phyloP scores from a whole-genome alignment of 2,797 vertebrate species.

The Hypotaenidia philippensis region DNA sequence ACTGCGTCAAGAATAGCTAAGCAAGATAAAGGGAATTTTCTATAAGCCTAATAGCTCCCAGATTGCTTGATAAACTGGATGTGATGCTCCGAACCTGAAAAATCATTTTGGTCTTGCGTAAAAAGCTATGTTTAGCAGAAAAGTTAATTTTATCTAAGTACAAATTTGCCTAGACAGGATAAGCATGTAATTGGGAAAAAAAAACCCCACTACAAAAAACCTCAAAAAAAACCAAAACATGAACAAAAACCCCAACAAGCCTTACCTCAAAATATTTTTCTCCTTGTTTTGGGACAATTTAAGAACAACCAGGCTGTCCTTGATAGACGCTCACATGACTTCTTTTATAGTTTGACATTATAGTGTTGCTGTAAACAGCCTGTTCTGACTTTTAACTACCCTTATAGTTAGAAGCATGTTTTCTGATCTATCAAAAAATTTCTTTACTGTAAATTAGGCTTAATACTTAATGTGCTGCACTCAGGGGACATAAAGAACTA shows the following conservation, averaged over 20 bases:
- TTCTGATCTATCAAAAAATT: not conserved
- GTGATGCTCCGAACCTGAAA: not conserved
- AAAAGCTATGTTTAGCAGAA: not conserved
- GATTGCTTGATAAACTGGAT: not conserved
- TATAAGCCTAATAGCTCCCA: not conserved
- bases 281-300: not conserved
- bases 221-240: too few relatives aligned
- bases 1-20: not conserved
- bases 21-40: not conserved
- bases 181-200: not conserved
- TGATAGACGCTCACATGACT: not conserved
- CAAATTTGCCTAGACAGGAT: not conserved
- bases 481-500: not conserved
- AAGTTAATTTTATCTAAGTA: not conserved
- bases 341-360: not conserved
- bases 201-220: too few relatives aligned
- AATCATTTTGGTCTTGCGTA: not conserved
- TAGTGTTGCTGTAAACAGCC: not conserved
- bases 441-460: not conserved
- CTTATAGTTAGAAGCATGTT: not conserved
- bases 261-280: not conserved
- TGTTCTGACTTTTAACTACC: not conserved
- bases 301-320: not conserved
- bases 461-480: not conserved
- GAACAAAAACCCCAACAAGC: not conserved